Evolutionary conservation across 2,888 invertebrate genomes (phyloP).

Genomic region (Athalia cordata): DNA sequence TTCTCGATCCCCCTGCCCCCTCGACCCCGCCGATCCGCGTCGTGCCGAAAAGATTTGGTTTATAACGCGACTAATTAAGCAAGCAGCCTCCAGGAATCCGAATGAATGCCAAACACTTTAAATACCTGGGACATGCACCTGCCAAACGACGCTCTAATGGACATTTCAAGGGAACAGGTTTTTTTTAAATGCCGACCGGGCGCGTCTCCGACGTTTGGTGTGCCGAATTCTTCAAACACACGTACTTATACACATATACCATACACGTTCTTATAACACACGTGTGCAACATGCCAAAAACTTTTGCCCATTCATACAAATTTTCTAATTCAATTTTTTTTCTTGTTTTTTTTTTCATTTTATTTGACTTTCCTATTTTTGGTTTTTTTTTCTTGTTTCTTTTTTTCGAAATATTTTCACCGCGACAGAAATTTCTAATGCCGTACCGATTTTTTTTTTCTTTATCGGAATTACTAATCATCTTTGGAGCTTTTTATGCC

Average conservation of each 20-base stretch:
- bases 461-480: no score
- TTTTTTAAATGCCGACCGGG: constrained; percentile 36
- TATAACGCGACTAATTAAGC: constrained; percentile 35
- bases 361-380: background rate
- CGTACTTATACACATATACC: background rate
- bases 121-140: constrained; percentile 41
- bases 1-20: no score
- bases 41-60: background rate
- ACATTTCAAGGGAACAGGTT: constrained; percentile 39
- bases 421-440: no score
- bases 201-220: background rate
- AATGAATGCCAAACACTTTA: constrained; percentile 36
- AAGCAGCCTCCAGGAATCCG: constrained; percentile 29
- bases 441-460: no score
- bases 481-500: no score
- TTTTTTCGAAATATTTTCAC: background rate
- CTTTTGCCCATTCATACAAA: constrained; percentile 28
- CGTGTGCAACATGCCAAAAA: background rate
- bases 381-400: background rate
- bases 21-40: background rate
- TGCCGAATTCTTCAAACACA: constrained; percentile 28
- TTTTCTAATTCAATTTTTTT: background rate
- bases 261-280: background rate
- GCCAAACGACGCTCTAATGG: constrained; percentile 41
- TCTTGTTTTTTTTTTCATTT: background rate